These are phyloP conservation scores for Brachyistius frenatus DNA, from an alignment of 2,113 vertebrate species.

Conservation along the genomic window DNA sequence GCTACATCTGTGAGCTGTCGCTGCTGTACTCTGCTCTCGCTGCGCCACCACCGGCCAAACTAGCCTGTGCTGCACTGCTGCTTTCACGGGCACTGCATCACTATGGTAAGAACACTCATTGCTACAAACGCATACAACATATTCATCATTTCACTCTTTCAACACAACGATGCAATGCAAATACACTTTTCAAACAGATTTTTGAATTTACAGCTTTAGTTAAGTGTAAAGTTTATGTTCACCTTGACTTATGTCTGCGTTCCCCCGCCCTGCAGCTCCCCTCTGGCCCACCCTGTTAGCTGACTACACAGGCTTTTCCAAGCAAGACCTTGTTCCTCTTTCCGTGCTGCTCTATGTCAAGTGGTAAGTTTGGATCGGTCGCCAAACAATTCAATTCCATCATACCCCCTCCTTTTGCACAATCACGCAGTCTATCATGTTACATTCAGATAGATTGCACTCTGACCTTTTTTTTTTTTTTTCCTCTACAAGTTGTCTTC, in stretches of 20 bases:
- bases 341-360: slow-evolving; percentile 82
- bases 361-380: slow-evolving; percentile 72
- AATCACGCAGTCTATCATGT: too few species aligned
- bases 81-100: slow-evolving; percentile 89
- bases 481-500: too few species aligned
- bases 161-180: background rate
- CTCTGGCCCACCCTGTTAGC: slow-evolving; percentile 89
- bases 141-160: background rate
- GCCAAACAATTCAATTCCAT: slow-evolving; percentile 15
- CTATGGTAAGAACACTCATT: slow-evolving; percentile 85
- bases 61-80: slow-evolving; percentile 90
- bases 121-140: background rate
- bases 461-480: too few species aligned
- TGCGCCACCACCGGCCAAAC: slow-evolving; percentile 84
- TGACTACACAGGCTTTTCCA: slow-evolving; percentile 91
- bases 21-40: slow-evolving; percentile 90
- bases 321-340: slow-evolving; percentile 88
- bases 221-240: slow-evolving; percentile 17
- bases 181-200: slow-evolving; percentile 28
- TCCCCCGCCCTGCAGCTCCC: slow-evolving; percentile 82
- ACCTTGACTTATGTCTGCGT: slow-evolving; percentile 20
- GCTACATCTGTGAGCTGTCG: slow-evolving; percentile 95
- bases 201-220: slow-evolving; percentile 18
- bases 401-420: background rate
- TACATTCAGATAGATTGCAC: too few species aligned